A percentile compares a stretch with the other conserved stretches of the same genome.
Evolutionary conservation across 2,113 vertebrate species (phyloP).

Genomic region (Paratilapia polleni): DNA sequence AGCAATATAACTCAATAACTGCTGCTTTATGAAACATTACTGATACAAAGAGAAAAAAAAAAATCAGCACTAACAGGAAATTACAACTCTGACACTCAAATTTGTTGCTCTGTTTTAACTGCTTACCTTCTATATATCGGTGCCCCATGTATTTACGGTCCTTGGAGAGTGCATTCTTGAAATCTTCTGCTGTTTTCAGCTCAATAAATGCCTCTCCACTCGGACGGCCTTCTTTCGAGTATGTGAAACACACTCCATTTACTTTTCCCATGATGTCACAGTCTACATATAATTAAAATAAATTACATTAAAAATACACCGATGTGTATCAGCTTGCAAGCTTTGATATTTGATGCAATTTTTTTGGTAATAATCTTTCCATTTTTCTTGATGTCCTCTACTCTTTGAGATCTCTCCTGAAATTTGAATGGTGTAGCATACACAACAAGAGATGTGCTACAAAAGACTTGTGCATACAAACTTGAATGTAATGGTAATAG

Average conservation of each 20-base stretch:
- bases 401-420: background rate
- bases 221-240: slow-evolving; percentile 85
- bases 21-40: background rate
- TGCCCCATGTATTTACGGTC: slow-evolving; percentile 89
- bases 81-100: background rate
- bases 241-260: slow-evolving; percentile 85
- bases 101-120: background rate
- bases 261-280: slow-evolving; percentile 83
- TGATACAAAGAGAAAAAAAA: background rate
- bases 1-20: background rate
- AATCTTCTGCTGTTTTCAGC: slow-evolving; percentile 82
- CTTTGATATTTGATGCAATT: background rate
- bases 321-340: background rate
- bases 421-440: background rate
- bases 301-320: too few species aligned
- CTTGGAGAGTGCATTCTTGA: slow-evolving; percentile 84
- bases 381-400: background rate
- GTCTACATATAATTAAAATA: too few species aligned
- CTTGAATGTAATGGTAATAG: background rate
- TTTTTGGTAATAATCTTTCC: background rate
- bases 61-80: background rate
- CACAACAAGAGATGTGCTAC: background rate
- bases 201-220: slow-evolving; percentile 87
- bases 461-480: background rate
- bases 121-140: slow-evolving; percentile 85